Percentiles rank a stretch among this genome's conserved stretches.
Conservation (phyloP, 2,888 invertebrate species). For the Thumatha senex region DNA sequence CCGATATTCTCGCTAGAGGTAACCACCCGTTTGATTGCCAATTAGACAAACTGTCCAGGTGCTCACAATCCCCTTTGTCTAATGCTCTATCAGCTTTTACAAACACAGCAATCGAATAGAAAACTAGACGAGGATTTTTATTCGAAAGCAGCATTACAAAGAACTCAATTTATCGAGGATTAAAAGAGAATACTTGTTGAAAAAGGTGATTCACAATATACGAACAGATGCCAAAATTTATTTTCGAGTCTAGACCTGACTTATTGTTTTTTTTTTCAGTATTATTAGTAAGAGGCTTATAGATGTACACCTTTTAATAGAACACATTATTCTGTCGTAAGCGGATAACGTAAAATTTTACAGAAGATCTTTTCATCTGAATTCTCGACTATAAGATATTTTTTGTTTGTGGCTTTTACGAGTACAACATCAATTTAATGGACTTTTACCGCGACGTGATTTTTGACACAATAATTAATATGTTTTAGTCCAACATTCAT, state of each 20-base stretch:
- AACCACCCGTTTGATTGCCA: slow-evolving; percentile 60
- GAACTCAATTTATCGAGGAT: slow-evolving; percentile 51
- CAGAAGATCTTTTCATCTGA: too few relatives aligned
- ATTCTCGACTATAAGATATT: too few relatives aligned
- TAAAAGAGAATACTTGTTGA: slow-evolving; percentile 33
- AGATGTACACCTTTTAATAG: not conserved
- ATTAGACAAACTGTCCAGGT: slow-evolving; percentile 55
- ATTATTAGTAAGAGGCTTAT: not conserved
- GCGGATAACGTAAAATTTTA: too few relatives aligned
- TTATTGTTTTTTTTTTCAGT: not conserved
- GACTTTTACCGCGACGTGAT: too few relatives aligned
- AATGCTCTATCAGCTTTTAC: slow-evolving; percentile 49
- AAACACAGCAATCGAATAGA: slow-evolving; percentile 41
- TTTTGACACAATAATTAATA: too few relatives aligned
- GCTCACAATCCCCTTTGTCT: slow-evolving; percentile 45
- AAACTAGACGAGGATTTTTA: slow-evolving; percentile 30
- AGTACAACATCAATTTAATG: too few relatives aligned
- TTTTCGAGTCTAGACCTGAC: slow-evolving; percentile 25
- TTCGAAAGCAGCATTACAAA: slow-evolving; percentile 37
- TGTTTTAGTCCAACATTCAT: too few relatives aligned
- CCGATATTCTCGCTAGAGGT: slow-evolving; percentile 27
- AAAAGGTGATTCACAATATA: slow-evolving; percentile 14
- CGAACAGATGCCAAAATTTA: slow-evolving; percentile 24
- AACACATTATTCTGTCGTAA: not conserved
- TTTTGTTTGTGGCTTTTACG: too few relatives aligned